Base-by-base conservation (phyloP, 1,140 invertebrate genomes). In the Drosophila kohkoa region DNA sequence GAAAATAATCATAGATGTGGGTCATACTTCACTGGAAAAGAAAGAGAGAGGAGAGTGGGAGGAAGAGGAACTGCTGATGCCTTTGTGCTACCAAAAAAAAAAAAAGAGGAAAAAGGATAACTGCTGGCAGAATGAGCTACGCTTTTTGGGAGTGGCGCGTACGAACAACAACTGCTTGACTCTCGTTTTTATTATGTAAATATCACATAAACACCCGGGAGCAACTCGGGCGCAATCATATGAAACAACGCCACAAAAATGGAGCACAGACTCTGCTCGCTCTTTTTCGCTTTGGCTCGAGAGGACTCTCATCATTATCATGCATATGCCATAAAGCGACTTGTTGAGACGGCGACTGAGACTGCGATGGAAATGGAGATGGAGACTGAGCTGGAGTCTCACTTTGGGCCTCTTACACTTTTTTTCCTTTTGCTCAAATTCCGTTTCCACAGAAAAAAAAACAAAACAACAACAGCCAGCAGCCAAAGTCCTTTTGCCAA, bases 141-240 rank as follows among this genome's bases (percentile, higher is more conserved):
- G 20, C 20, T 20, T 20, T 20, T 20, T 20, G 20, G 20, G 20
- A 20, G 20, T 20, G 20, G 20, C 20, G 20, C 20, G 20, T 38
- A 38, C 35, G 10, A 60, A 16, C n/a, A 54, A 3, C 41, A 25
- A 45, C 30, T 38, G 48, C 65, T 62, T 58, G 77, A 89, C 83
- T 83, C 80, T 88, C 85, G 85, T 82, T 90, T 90, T 90, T 91
- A 90, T 90, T 90, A 90, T 90, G 88, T 90, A 90, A 90, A 90
- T 90, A 87, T 88, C 75, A 68, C 87, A 90, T 90, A 90, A 90
- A 90, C 87, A 90, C 77, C 87, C 87, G 81, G 82, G 67, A 91
- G 87, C 87, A 72, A 67, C 69, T 74, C 75, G 60, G 52, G 77
- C 75, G 79, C 79, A 81, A 81, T 89, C 85, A 89, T 80, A 83